These are phyloP conservation scores for Melieria crassipennis DNA, from an alignment of 2,888 invertebrate species.

Conservation along the genomic window DNA sequence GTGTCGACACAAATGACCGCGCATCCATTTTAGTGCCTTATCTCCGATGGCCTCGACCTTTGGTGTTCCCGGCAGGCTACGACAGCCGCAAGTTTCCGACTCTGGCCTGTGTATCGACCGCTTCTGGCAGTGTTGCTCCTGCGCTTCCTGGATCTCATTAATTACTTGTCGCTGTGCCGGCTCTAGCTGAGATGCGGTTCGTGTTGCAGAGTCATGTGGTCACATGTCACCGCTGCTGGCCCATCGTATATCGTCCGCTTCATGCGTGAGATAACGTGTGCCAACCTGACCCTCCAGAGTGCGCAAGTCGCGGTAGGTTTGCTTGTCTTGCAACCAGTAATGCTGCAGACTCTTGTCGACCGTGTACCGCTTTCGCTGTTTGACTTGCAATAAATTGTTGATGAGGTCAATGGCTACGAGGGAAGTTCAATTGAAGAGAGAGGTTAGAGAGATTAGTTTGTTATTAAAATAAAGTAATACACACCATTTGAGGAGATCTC, in stretches of 20 bases:
- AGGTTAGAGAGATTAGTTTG: neutral
- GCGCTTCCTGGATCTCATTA: neutral
- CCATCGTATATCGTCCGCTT: slow-evolving; percentile 94
- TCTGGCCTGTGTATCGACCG: slow-evolving; percentile 22
- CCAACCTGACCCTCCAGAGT: slow-evolving; percentile 84
- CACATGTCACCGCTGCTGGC: slow-evolving; percentile 65
- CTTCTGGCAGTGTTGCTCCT: slow-evolving; percentile 16
- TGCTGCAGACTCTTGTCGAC: slow-evolving; percentile 96
- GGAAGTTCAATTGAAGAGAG: neutral
- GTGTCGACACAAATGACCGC: slow-evolving; percentile 64
- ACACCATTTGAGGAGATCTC: slow-evolving; percentile 92
- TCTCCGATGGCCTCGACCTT: slow-evolving; percentile 65
- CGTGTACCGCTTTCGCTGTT: slow-evolving; percentile 92
- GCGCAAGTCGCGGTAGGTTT: slow-evolving; percentile 95
- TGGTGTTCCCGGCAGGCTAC: slow-evolving; percentile 58
- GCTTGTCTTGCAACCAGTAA: slow-evolving; percentile 95
- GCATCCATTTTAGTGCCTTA: slow-evolving; percentile 65
- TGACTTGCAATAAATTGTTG: slow-evolving; percentile 96
- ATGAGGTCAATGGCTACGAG: slow-evolving; percentile 93
- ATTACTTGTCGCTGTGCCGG: slow-evolving; percentile 15
- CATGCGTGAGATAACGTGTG: slow-evolving; percentile 87
- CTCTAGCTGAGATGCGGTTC: neutral
- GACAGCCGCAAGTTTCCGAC: slow-evolving; percentile 54
- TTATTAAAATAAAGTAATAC: neutral
- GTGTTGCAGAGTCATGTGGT: slow-evolving; percentile 55